phyloP scores from a whole-genome alignment of 2,797 vertebrate species.

The Microctenopoma steveboyesi region DNA sequence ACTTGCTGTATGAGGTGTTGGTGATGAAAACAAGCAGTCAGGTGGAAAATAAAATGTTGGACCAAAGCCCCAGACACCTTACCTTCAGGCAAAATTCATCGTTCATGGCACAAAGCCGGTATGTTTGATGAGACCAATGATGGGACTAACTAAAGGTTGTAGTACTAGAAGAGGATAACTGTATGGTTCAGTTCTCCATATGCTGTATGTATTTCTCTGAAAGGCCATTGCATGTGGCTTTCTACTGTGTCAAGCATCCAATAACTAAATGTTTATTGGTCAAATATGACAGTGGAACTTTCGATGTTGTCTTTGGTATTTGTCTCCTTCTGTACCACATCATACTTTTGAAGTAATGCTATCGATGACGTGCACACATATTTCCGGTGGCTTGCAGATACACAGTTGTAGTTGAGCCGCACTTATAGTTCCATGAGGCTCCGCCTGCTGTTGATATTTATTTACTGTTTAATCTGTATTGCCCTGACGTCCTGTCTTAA shows the following conservation, averaged over 20 bases:
- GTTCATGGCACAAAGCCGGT: constrained; percentile 44
- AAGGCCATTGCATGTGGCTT: constrained; percentile 63
- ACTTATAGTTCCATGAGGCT: constrained; percentile 44
- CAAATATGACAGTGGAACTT: constrained; percentile 58
- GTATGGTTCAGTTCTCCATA: constrained; percentile 40
- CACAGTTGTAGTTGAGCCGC: constrained; percentile 24
- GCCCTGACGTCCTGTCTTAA: constrained; percentile 11
- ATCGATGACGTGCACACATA: constrained; percentile 44
- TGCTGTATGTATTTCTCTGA: constrained; percentile 35
- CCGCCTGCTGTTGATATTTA: constrained; percentile 32
- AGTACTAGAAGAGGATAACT: constrained; percentile 17
- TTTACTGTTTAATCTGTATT: constrained; percentile 33
- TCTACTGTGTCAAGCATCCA: constrained; percentile 47
- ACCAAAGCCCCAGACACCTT: constrained; percentile 60
- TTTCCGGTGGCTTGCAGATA: constrained; percentile 46
- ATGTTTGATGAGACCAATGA: constrained; percentile 43
- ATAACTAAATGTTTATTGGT: constrained; percentile 58
- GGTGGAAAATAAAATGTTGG: constrained; percentile 17
- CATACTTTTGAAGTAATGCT: constrained; percentile 51
- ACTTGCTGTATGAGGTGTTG: constrained; percentile 15
- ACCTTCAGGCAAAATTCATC: constrained; percentile 56
- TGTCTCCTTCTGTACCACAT: constrained; percentile 46
- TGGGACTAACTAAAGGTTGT: constrained; percentile 33
- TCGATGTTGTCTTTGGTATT: constrained; percentile 60
- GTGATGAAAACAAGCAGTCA: constrained; percentile 30